These are phyloP conservation scores for Heterotis niloticus DNA, from an alignment of 2,113 vertebrate genomes.

Conservation along the genomic window DNA sequence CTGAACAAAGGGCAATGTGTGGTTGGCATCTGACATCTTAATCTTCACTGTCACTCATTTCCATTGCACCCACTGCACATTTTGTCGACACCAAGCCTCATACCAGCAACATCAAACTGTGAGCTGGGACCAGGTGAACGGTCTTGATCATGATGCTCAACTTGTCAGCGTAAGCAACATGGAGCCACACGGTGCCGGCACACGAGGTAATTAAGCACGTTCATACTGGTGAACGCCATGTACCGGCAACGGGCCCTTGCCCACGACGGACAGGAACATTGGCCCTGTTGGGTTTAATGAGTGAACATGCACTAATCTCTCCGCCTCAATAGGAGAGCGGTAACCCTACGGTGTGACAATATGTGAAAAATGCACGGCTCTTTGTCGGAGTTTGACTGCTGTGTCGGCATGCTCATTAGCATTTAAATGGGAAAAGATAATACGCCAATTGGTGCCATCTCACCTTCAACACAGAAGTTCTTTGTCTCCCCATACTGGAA, in stretches of 20 bases:
- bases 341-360: constrained; percentile 49
- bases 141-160: background rate
- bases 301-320: constrained; percentile 42
- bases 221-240: constrained; percentile 12
- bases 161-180: too few species aligned
- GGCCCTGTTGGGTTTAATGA: constrained; percentile 32
- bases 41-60: background rate
- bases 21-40: background rate
- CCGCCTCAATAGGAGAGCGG: constrained; percentile 46
- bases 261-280: constrained; percentile 22
- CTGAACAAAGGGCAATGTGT: background rate
- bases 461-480: constrained; percentile 49
- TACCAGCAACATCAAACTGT: background rate
- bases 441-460: constrained; percentile 33
- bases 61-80: background rate
- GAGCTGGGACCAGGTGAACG: background rate
- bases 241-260: background rate
- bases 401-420: constrained; percentile 61
- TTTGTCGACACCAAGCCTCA: too few species aligned
- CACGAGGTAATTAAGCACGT: background rate
- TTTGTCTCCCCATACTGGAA: constrained; percentile 12
- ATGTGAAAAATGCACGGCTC: constrained; percentile 54
- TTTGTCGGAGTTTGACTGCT: constrained; percentile 37
- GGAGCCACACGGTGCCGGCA: background rate
- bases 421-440: constrained; percentile 71